Evolutionary conservation across 1,140 invertebrate species (phyloP).

Genomic region (Euura saliciscinereae): DNA sequence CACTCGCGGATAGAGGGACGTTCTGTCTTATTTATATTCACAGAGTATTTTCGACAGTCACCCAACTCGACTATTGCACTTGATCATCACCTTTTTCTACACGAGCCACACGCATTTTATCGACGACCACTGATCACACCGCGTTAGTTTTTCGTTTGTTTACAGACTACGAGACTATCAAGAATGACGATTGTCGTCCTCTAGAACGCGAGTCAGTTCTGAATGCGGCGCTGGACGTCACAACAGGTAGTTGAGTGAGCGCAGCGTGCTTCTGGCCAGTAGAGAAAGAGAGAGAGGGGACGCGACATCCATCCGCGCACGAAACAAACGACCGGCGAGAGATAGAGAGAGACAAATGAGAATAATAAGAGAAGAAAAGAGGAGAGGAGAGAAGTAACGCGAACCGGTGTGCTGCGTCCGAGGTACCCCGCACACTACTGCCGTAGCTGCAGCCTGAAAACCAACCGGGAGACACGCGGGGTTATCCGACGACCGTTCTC

Average conservation of each 20-base stretch:
- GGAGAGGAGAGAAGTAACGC: neutral
- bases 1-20: constrained; percentile 18
- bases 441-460: constrained; percentile 4
- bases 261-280: constrained; percentile 32
- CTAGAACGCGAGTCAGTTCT: constrained; percentile 2
- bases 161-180: too few relatives aligned
- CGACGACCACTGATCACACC: too few relatives aligned
- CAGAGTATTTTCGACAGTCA: too few relatives aligned
- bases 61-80: too few relatives aligned
- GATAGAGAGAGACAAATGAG: constrained; percentile 21
- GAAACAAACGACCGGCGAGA: constrained; percentile 26
- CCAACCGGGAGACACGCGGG: neutral
- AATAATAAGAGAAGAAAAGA: neutral
- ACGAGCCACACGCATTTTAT: too few relatives aligned
- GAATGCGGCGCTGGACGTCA: constrained; percentile 24
- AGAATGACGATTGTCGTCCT: neutral
- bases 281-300: constrained; percentile 3
- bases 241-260: constrained; percentile 47
- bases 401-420: constrained; percentile 2
- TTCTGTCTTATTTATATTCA: too few relatives aligned
- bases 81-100: too few relatives aligned
- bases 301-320: constrained; percentile 19
- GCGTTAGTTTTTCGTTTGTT: too few relatives aligned
- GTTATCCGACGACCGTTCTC: neutral
- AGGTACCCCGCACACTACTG: neutral